phyloP scores from a whole-genome alignment of 2,888 invertebrate species.

The Hirtodrosophila alboralis region DNA sequence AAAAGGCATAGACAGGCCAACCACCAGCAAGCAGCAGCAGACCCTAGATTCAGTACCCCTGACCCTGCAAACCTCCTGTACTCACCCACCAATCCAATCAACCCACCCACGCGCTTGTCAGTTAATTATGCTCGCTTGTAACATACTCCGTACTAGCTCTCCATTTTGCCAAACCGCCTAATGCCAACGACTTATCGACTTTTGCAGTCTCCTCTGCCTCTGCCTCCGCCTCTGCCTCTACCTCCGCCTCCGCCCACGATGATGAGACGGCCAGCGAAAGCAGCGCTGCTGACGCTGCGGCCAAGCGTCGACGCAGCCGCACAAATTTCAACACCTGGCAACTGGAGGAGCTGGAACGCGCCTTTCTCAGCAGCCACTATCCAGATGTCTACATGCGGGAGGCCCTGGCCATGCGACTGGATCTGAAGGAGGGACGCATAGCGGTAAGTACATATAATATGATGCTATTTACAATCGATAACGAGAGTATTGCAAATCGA shows the following conservation, averaged over 20 bases:
- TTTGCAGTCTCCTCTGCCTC: constrained; percentile 47
- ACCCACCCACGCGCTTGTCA: constrained; percentile 22
- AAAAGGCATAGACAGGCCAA: constrained; percentile 31
- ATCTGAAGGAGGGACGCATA: constrained; percentile 98
- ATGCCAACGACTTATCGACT: constrained; percentile 59
- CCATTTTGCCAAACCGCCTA: constrained; percentile 33
- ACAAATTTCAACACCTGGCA: constrained; percentile 98
- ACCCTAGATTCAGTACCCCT: not conserved
- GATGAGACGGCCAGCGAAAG: constrained; percentile 86
- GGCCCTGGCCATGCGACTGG: constrained; percentile 96
- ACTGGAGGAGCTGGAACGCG: constrained; percentile 95
- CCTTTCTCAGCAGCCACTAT: constrained; percentile 94
- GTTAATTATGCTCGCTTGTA: constrained; percentile 64
- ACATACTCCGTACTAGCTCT: no score
- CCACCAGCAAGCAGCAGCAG: constrained; percentile 3
- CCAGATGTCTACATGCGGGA: constrained; percentile 99
- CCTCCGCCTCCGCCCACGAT: constrained; percentile 45
- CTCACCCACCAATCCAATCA: not conserved
- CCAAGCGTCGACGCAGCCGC: constrained; percentile 94
- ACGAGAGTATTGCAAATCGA: not conserved
- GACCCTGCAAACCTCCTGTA: constrained; percentile 1
- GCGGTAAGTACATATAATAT: constrained; percentile 94
- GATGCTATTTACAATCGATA: constrained; percentile 24
- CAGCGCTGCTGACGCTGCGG: constrained; percentile 75
- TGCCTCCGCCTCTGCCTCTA: no score